Conservation (phyloP, 2,797 vertebrate genomes). For the Darevskia mixta region DNA sequence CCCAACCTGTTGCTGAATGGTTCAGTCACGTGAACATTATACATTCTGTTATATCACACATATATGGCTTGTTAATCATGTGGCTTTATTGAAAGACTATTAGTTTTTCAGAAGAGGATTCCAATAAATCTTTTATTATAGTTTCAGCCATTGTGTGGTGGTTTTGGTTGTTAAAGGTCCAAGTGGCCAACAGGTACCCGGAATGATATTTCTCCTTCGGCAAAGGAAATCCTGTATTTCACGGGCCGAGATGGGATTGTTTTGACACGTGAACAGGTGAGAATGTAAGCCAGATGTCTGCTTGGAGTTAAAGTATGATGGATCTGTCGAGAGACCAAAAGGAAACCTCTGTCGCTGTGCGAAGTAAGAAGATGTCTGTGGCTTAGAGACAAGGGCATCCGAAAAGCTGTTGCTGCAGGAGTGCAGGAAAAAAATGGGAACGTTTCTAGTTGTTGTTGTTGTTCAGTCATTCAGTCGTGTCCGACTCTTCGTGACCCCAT, state of each 20-base stretch:
- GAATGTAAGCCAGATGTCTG: constrained; percentile 16
- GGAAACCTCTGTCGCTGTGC: background rate
- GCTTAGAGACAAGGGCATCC: background rate
- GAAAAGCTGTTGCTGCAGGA: background rate
- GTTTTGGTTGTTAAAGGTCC: background rate
- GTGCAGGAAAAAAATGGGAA: background rate
- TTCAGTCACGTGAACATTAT: too few relatives aligned
- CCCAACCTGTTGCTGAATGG: too few relatives aligned
- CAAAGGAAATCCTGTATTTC: constrained; percentile 37
- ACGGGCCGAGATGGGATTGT: background rate
- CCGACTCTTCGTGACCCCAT: too few relatives aligned
- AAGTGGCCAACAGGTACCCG: background rate
- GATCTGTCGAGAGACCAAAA: background rate
- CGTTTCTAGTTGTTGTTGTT: too few relatives aligned
- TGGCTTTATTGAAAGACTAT: too few relatives aligned
- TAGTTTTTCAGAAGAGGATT: too few relatives aligned
- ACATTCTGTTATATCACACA: too few relatives aligned
- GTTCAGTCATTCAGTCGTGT: too few relatives aligned
- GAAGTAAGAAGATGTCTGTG: background rate
- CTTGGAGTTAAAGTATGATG: background rate
- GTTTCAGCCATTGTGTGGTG: too few relatives aligned
- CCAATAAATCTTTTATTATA: too few relatives aligned
- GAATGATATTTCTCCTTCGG: constrained; percentile 13
- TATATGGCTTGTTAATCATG: too few relatives aligned
- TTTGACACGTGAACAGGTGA: constrained; percentile 35